Evolutionary conservation across 1,140 invertebrate species (phyloP).

Genomic region (Stenopsyche tienmushanensis): DNA sequence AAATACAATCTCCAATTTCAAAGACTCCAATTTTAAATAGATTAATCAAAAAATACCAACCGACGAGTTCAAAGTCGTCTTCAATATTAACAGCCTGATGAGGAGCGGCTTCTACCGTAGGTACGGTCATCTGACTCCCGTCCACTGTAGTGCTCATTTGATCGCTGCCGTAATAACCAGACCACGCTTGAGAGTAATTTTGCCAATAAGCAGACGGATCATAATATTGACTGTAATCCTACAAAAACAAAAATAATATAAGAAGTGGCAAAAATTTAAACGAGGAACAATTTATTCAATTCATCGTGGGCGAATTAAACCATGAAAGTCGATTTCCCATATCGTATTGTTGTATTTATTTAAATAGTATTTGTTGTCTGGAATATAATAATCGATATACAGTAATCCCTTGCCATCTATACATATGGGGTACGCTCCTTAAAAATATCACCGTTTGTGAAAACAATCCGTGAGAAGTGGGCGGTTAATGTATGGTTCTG

Average conservation of each 20-base stretch:
- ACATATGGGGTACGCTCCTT: too few species aligned
- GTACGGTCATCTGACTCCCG: constrained; percentile 41
- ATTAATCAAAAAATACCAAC: constrained; percentile 46
- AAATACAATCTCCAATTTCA: neutral
- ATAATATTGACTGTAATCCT: constrained; percentile 67
- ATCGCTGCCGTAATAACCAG: constrained; percentile 52
- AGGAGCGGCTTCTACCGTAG: constrained; percentile 39
- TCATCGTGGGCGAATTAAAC: too few species aligned
- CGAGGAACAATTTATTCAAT: neutral
- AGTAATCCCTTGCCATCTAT: too few species aligned
- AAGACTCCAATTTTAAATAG: neutral
- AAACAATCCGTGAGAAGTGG: too few species aligned
- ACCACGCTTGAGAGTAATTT: constrained; percentile 61
- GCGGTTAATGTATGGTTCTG: too few species aligned
- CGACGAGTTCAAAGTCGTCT: constrained; percentile 65
- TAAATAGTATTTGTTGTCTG: too few species aligned
- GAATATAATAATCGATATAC: too few species aligned
- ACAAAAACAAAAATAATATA: constrained; percentile 32
- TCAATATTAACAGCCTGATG: constrained; percentile 46
- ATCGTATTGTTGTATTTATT: too few species aligned
- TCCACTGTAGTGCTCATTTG: constrained; percentile 45
- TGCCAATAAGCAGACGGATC: constrained; percentile 75
- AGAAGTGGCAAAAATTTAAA: neutral
- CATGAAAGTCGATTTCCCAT: too few species aligned
- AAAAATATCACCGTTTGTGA: too few species aligned